Percentiles rank a stretch among this genome's conserved stretches.
Conservation (phyloP, 1,140 invertebrate genomes). For the Arctopsyche grandis region DNA sequence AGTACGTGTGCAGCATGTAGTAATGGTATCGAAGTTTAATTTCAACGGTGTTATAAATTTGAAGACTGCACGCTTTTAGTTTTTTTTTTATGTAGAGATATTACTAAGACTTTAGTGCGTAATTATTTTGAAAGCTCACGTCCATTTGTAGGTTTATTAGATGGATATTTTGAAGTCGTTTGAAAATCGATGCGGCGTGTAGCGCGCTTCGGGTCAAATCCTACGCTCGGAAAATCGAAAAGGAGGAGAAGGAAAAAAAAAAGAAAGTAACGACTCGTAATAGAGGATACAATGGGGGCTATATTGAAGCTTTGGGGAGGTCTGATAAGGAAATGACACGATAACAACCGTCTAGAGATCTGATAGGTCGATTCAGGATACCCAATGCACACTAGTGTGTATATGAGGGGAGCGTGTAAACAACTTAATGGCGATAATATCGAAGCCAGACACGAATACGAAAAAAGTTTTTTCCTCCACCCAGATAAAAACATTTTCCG, state of each 20-base stretch:
- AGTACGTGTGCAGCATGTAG: too few species aligned
- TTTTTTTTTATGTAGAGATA: too few species aligned
- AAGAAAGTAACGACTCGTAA: conserved; percentile 25
- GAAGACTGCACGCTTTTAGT: too few species aligned
- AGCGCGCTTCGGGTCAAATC: too few species aligned
- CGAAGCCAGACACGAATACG: conserved; percentile 25
- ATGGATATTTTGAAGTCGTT: too few species aligned
- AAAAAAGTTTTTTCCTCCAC: neutral
- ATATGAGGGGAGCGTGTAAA: conserved; percentile 7
- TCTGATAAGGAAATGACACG: conserved; percentile 38
- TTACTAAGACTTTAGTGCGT: too few species aligned
- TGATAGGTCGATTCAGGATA: conserved; percentile 20
- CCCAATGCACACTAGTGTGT: neutral
- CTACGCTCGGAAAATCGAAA: neutral
- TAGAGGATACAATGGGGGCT: conserved; percentile 6
- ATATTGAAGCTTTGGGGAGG: conserved; percentile 12
- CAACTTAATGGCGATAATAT: conserved; percentile 31
- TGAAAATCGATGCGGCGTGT: too few species aligned
- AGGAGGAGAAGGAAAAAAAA: neutral
- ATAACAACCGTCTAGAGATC: conserved; percentile 28
- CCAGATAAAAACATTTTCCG: conserved; percentile 4
- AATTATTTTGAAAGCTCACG: too few species aligned
- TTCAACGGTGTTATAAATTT: too few species aligned
- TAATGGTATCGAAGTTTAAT: too few species aligned
- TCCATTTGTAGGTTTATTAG: too few species aligned